These are phyloP conservation scores for Sebastes iracundus DNA, from an alignment of 2,797 vertebrate genomes.

Conservation along the genomic window DNA sequence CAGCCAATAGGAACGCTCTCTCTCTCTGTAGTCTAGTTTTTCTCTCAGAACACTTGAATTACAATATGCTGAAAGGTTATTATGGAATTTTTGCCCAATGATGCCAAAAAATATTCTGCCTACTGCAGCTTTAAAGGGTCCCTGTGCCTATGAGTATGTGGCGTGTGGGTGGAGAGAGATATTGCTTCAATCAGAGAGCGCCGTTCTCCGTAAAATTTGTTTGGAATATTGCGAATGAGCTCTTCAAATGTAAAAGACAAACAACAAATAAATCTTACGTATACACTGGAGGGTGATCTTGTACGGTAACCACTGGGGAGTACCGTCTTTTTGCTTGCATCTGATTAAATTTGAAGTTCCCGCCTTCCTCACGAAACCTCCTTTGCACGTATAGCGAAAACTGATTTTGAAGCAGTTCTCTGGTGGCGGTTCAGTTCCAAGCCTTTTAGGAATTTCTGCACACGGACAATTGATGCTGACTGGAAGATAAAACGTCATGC, in stretches of 20 bases:
- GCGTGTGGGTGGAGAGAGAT: background rate
- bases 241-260: background rate
- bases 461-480: slow-evolving; percentile 22
- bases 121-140: too few species aligned
- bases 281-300: background rate
- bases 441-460: accelerated
- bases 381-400: slow-evolving; percentile 57
- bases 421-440: background rate
- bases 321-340: background rate
- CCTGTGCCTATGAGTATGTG: too few species aligned
- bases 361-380: slow-evolving; percentile 53
- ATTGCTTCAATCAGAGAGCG: background rate
- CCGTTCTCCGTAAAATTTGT: background rate
- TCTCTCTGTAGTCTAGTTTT: too few species aligned
- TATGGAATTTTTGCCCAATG: too few species aligned
- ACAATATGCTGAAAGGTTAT: too few species aligned
- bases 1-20: too few species aligned
- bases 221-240: background rate
- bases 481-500: slow-evolving; percentile 1
- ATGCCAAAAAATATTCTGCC: too few species aligned
- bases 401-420: accelerated
- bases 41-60: too few species aligned
- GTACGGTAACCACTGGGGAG: background rate
- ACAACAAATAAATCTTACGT: background rate
- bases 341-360: slow-evolving; percentile 69